Conservation (phyloP, 2,113 vertebrate genomes). For the Tupaia chinensis region DNA sequence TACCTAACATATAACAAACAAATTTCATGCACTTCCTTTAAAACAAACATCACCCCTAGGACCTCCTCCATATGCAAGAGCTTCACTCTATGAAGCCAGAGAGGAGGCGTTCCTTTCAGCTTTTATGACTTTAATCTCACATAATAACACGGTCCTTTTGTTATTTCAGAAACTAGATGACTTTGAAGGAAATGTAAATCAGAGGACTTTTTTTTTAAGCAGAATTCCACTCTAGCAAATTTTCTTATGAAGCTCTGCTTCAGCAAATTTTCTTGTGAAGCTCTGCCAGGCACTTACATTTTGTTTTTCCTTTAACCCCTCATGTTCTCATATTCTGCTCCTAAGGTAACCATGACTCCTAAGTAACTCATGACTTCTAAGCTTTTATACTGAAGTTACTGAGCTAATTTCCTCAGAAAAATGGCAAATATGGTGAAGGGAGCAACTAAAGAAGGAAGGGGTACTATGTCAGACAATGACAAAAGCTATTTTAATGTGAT, state of each 20-base stretch:
- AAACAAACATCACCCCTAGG: conserved; percentile 42
- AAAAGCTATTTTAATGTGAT: conserved; percentile 5
- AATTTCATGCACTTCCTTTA: conserved; percentile 39
- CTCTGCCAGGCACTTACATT: conserved; percentile 67
- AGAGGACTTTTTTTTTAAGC: conserved; percentile 38
- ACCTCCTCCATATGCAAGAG: not conserved
- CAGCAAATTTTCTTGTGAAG: conserved; percentile 66
- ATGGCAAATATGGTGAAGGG: not conserved
- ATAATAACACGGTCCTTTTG: conserved; percentile 63
- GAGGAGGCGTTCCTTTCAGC: not conserved
- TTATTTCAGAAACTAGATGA: conserved; percentile 75
- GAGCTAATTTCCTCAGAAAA: conserved; percentile 49
- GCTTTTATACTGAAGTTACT: not conserved
- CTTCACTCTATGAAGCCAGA: not conserved
- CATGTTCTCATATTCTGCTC: not conserved
- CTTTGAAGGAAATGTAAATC: conserved; percentile 77
- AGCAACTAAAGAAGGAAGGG: not conserved
- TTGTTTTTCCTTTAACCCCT: conserved; percentile 73
- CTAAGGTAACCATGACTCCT: too few relatives aligned
- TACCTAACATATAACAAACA: conserved; percentile 58
- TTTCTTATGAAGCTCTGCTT: conserved; percentile 67
- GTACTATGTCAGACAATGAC: not conserved
- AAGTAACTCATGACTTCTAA: not conserved
- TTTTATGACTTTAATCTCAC: conserved; percentile 69
- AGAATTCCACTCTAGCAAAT: conserved; percentile 60